These are phyloP conservation scores for Vidua macroura DNA, from an alignment of 2,113 vertebrate species.

Conservation along the genomic window DNA sequence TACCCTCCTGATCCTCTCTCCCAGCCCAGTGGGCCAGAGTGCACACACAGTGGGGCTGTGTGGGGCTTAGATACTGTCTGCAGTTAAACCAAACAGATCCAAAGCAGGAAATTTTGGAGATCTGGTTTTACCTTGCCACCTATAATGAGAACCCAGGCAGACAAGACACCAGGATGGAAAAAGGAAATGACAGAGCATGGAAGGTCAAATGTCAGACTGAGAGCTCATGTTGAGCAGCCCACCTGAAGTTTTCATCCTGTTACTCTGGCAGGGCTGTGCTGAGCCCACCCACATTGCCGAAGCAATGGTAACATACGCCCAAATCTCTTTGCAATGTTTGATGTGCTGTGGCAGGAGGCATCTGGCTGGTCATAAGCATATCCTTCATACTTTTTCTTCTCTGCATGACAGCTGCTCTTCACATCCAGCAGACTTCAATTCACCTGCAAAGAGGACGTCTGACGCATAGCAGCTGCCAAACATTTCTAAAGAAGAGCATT, in stretches of 20 bases:
- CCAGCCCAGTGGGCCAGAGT: background rate
- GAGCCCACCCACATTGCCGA: background rate
- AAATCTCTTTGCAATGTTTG: background rate
- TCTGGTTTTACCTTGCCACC: fast-evolving
- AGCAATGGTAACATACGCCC: background rate
- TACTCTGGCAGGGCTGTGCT: background rate
- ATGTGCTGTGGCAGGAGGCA: background rate
- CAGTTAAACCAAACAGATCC: background rate
- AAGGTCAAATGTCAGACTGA: background rate
- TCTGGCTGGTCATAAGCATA: background rate
- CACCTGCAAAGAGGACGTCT: background rate
- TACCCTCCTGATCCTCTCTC: background rate
- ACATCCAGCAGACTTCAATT: background rate
- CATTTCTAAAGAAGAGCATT: background rate
- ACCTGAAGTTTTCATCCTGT: background rate
- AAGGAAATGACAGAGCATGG: background rate
- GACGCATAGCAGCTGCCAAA: background rate
- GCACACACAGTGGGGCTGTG: background rate
- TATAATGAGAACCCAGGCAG: fast-evolving
- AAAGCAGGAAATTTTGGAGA: background rate
- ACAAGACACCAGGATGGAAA: background rate
- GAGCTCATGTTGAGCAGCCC: background rate
- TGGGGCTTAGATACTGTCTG: background rate
- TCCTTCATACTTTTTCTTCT: background rate
- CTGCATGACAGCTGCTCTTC: background rate